Evolutionary conservation across 2,888 invertebrate genomes (phyloP).

Genomic region (Polia nebulosa): DNA sequence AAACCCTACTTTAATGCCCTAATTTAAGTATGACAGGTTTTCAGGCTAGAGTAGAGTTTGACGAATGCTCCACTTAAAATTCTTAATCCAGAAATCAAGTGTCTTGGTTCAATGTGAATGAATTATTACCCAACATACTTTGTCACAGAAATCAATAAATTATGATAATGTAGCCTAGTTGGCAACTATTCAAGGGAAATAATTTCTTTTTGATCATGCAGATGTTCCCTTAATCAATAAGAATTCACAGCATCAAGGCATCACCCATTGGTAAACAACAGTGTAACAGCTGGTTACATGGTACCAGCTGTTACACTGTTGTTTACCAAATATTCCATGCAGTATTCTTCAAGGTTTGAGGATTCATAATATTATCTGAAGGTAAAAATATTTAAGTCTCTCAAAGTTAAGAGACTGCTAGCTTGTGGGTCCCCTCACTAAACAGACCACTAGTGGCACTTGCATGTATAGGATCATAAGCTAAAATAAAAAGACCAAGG

Average conservation of each 20-base stretch:
- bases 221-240: not conserved
- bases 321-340: no score
- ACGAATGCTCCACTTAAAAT: not conserved
- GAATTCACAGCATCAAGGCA: not conserved
- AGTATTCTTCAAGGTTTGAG: no score
- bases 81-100: not conserved
- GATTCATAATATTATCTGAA: no score
- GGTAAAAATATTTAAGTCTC: no score
- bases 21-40: not conserved
- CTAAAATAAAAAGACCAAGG: no score
- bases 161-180: constrained; percentile 10
- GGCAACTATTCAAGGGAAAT: constrained; percentile 24
- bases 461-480: no score
- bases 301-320: not conserved
- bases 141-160: constrained; percentile 29
- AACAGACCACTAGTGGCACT: no score
- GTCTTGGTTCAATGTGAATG: not conserved
- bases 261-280: not conserved
- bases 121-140: not conserved
- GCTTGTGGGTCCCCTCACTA: no score
- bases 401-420: no score
- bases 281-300: not conserved
- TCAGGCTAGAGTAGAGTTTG: not conserved
- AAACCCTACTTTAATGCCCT: not conserved
- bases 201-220: constrained; percentile 26